Conservation (phyloP, 2,888 invertebrate genomes). For the Lottia gigantea region DNA sequence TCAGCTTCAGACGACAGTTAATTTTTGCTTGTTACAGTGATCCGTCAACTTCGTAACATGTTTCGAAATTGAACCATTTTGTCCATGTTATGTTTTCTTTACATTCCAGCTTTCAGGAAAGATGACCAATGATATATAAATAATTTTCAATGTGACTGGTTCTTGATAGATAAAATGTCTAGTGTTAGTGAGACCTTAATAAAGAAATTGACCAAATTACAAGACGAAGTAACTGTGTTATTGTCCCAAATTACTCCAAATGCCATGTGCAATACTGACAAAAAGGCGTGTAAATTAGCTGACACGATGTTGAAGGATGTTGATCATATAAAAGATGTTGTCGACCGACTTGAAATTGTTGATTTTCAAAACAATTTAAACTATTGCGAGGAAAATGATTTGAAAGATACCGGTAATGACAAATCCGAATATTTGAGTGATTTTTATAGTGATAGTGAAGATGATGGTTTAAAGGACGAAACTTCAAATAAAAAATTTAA, state of each 20-base stretch:
- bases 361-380: conserved; percentile 1
- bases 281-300: neutral
- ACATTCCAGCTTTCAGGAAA: too few relatives aligned
- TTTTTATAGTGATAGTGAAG: neutral
- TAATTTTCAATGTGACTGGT: too few relatives aligned
- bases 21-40: too few relatives aligned
- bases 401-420: neutral
- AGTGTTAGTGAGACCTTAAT: neutral
- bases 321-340: neutral
- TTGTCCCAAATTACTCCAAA: neutral
- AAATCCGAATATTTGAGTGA: neutral
- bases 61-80: too few relatives aligned
- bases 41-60: too few relatives aligned
- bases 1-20: too few relatives aligned
- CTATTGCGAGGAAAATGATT: neutral
- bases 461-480: neutral
- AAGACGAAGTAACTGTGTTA: neutral
- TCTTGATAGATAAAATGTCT: too few relatives aligned
- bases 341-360: neutral
- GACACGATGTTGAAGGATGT: neutral
- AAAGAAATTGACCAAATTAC: neutral
- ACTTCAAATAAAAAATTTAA: too few relatives aligned
- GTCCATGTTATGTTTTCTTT: too few relatives aligned
- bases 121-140: too few relatives aligned
- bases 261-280: neutral